Evolutionary conservation across 2,888 invertebrate genomes (phyloP), one percentile per base, ranked within the genome.

Genomic region (Drosophila helvetica): DNA sequence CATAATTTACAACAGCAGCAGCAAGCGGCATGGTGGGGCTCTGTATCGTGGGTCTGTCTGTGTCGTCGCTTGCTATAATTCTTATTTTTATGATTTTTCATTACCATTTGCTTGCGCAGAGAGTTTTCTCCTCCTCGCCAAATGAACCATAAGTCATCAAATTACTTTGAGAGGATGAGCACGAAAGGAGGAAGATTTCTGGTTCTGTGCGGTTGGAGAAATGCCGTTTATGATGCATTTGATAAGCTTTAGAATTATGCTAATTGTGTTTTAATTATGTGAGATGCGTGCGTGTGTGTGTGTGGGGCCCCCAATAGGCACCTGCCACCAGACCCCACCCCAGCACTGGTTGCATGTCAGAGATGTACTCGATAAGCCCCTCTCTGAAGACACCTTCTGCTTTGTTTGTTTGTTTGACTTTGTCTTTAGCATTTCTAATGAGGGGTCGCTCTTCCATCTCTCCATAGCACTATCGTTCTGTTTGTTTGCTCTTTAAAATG

Each of bases 221-320:
- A 69, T 83, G 84, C 70, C 79, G 78, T 84, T 84, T 84, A 79
- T 84, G 80, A 78, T 84, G 79, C 77, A 80, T 80, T 57, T 82
- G 84, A 85, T 85, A 85, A 85, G 86, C 78, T 73, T 60, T 54
- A 66, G 70, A 84, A 84, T 85, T 84, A 84, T 84, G 84, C 84
- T 84, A 84, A 86, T 84, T 85, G 86, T 56, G 74, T 75, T 80
- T 85, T 86, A 86, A 84, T 86, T 84, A 86, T 79, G 38, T 38
- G 84, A 84, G 80, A 77, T 78, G 85, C 85, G 80, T 80, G 80
- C 78, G 80, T 66, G 33, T 33, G 38, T 50, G 58, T 18, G 58
- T 55, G 17, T 33, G 43, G 45, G 42, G 50, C 42, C 12, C 15
- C 33, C 42, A n/a, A 15, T 18, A n/a, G 7, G 3, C 25, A 46